Evolutionary conservation across 2,888 invertebrate genomes (phyloP).

Genomic region (Stenodema calcarata): DNA sequence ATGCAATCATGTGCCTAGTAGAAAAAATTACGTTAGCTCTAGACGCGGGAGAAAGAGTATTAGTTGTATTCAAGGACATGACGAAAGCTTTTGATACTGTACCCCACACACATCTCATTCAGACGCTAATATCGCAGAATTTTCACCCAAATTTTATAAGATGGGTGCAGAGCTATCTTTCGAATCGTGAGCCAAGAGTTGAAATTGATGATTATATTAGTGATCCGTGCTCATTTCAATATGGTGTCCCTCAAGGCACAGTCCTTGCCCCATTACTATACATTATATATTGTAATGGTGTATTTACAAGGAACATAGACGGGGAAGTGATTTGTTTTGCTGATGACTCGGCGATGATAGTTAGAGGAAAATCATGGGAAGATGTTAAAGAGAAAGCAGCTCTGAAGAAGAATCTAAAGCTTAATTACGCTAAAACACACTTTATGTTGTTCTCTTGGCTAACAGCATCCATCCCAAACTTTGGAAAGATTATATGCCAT

Average conservation of each 20-base stretch:
- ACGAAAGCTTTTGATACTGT: conserved; percentile 31
- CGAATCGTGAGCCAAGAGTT: conserved; percentile 15
- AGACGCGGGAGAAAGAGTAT: conserved; percentile 14
- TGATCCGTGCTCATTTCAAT: conserved; percentile 36
- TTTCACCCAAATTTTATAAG: conserved; percentile 23
- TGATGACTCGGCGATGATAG: conserved; percentile 14
- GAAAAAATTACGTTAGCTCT: conserved; percentile 9
- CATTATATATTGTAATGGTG: conserved; percentile 31
- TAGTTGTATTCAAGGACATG: conserved; percentile 31
- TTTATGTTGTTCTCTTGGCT: too few species aligned
- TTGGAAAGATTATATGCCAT: too few species aligned
- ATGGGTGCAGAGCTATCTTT: conserved; percentile 27
- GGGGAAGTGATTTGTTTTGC: conserved; percentile 33
- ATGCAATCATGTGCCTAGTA: conserved; percentile 2
- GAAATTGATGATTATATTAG: conserved; percentile 16
- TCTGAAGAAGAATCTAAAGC: conserved; percentile 5
- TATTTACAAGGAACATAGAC: conserved; percentile 29
- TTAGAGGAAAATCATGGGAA: conserved; percentile 19
- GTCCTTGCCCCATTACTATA: conserved; percentile 29
- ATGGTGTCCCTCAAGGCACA: conserved; percentile 31
- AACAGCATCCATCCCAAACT: too few species aligned
- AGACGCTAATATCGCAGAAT: background rate
- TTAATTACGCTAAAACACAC: too few species aligned
- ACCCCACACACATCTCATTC: background rate
- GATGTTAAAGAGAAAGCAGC: conserved; percentile 9